Evolutionary conservation across 2,113 vertebrate species (phyloP), one percentile per base, ranked within the genome.

Genomic region (Carlito syrichta): DNA sequence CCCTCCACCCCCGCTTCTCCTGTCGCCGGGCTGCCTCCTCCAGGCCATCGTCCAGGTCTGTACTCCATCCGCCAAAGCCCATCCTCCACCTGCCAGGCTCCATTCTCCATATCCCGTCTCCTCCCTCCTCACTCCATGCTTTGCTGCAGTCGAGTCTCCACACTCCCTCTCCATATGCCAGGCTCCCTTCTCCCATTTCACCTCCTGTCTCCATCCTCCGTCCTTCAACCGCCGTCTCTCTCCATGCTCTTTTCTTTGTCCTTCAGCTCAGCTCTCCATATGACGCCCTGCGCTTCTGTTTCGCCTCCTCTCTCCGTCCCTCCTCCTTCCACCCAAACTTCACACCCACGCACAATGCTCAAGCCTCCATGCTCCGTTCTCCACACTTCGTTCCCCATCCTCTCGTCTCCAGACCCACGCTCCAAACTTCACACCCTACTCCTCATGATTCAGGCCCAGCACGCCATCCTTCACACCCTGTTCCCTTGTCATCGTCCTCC

Each of bases 371-470:
- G 32, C 43, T 40, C 77, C 32, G 4, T 50, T 56, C 58, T n/a
- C n/a, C 52, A 63, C 32, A 30, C 25, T 40, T 23, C n/a, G 5
- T 32, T 5, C 22, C 89, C n/a, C n/a, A 30, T 81, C 5, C 66
- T n/a, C n/a, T n/a, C n/a, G n/a, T n/a, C n/a, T n/a, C n/a, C n/a
- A n/a, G n/a, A n/a, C 87, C 87, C 58, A 93, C 88, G 48, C 92
- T 77, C 78, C 93, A 96, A 96, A 91, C 90, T 97, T 74, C 95
- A 45, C 7, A 60, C 58, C 73, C 66, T 60, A n/a, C 11, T 16
- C 52, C 4, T 32, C 38, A 23, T 62, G 38, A 20, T 32, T 17
- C 14, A 27, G 1, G 0, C 6, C 30, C 52, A 82, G 56, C 25
- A 93, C 95, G 3, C 40, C 38, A 23, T 62, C 52, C 40, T 32